Evolutionary conservation across 2,888 invertebrate genomes (phyloP).

Genomic region (Drosophila melanosoma): DNA sequence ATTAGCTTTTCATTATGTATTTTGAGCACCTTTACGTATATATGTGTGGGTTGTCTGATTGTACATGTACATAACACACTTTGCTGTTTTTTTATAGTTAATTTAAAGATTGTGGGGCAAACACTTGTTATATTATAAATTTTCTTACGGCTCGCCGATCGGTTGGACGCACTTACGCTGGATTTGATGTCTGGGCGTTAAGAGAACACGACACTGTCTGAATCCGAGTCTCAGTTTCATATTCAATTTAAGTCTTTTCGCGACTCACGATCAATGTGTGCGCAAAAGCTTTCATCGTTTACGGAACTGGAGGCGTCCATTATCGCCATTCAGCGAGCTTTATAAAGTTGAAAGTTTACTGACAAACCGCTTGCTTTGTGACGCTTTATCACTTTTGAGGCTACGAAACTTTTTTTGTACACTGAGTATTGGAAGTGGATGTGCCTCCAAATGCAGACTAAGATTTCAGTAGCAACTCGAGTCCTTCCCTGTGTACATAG

Average conservation of each 20-base stretch:
- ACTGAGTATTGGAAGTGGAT: neutral
- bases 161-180: conserved; percentile 57
- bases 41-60: neutral
- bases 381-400: neutral
- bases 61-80: neutral
- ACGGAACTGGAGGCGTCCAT: conserved; percentile 28
- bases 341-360: conserved; percentile 13
- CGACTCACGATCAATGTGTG: conserved; percentile 51
- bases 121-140: conserved; percentile 28
- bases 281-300: conserved; percentile 45
- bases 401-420: conserved; percentile 9
- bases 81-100: conserved; percentile 12
- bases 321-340: conserved; percentile 30
- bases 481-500: neutral
- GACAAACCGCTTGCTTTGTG: neutral
- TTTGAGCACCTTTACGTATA: neutral
- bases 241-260: conserved; percentile 77
- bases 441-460: neutral
- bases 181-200: conserved; percentile 60
- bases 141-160: neutral
- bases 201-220: conserved; percentile 77
- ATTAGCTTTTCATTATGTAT: conserved; percentile 25
- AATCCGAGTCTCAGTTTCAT: conserved; percentile 62
- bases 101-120: conserved; percentile 31
- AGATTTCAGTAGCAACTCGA: neutral